phyloP scores from a whole-genome alignment of 1,140 invertebrate species.

The Choristoneura fumiferana region DNA sequence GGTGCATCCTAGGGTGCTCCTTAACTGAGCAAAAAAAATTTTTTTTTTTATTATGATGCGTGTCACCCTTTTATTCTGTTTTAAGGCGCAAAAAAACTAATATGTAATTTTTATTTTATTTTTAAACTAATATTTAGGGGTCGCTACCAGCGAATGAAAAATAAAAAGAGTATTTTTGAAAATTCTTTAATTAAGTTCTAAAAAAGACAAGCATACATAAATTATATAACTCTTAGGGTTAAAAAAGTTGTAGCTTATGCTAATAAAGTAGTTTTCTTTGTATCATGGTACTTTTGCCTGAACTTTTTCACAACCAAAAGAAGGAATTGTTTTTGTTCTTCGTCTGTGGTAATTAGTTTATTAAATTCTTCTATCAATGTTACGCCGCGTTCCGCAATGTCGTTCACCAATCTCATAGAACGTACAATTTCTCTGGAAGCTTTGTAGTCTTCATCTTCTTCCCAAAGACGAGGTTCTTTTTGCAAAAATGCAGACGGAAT shows the following conservation, averaged over 20 bases:
- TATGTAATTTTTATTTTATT: constrained; percentile 18
- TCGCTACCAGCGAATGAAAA: constrained; percentile 10
- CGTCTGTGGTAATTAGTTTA: constrained; percentile 23
- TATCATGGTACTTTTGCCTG: constrained; percentile 22
- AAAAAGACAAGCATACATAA: background rate
- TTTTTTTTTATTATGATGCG: too few species aligned
- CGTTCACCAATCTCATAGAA: constrained; percentile 33
- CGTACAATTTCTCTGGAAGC: constrained; percentile 22
- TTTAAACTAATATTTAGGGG: constrained; percentile 21
- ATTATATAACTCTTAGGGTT: background rate
- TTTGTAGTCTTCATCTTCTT: constrained; percentile 22
- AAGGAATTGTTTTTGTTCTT: constrained; percentile 25
- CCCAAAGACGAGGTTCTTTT: constrained; percentile 28
- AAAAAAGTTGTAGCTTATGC: background rate
- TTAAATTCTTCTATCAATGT: constrained; percentile 40
- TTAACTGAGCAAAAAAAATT: constrained; percentile 21
- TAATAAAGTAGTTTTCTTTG: constrained; percentile 16
- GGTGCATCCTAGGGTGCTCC: constrained; percentile 18
- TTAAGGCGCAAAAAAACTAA: background rate
- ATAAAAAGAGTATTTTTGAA: too few species aligned
- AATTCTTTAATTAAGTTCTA: background rate
- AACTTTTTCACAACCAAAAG: constrained; percentile 20
- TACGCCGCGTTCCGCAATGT: constrained; percentile 36
- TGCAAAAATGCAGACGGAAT: constrained; percentile 30
- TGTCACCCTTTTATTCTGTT: constrained; percentile 17